phyloP scores from a whole-genome alignment of 2,797 vertebrate species.

The Sebastes nivosus region DNA sequence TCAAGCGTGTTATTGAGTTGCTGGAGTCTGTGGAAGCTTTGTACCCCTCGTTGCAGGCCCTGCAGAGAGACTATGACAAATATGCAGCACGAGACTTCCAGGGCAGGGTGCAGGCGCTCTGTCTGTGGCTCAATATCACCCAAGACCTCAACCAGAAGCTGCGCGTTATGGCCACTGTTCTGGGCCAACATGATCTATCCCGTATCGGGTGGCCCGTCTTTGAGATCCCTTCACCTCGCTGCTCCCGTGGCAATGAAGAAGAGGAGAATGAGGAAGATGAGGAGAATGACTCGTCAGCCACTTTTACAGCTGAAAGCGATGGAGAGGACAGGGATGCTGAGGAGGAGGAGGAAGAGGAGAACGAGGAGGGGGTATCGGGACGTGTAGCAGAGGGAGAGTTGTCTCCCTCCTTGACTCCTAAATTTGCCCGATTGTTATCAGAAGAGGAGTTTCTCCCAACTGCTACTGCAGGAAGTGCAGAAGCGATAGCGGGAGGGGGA shows the following conservation, averaged over 20 bases:
- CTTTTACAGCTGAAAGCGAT: constrained; percentile 88
- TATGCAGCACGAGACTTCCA: constrained; percentile 97
- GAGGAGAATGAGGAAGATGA: constrained; percentile 84
- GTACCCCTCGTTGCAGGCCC: constrained; percentile 96
- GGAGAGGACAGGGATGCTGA: constrained; percentile 81
- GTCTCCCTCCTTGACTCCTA: constrained; percentile 79
- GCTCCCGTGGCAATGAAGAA: constrained; percentile 86
- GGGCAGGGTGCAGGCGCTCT: constrained; percentile 99
- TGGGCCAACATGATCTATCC: constrained; percentile 94
- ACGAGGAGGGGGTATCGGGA: constrained; percentile 22
- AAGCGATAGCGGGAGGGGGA: constrained; percentile 62
- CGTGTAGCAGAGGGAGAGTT: constrained; percentile 66
- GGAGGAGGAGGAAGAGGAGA: constrained; percentile 36
- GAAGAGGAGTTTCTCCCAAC: constrained; percentile 87
- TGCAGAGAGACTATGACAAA: constrained; percentile 97
- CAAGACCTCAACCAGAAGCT: constrained; percentile 99
- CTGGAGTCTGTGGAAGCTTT: constrained; percentile 97
- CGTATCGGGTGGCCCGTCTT: constrained; percentile 99
- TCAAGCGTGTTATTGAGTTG: constrained; percentile 95
- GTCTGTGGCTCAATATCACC: constrained; percentile 98
- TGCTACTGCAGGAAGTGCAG: constrained; percentile 63
- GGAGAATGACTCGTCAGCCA: constrained; percentile 84
- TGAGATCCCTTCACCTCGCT: constrained; percentile 95
- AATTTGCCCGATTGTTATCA: constrained; percentile 85
- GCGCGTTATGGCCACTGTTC: constrained; percentile 96